These are phyloP conservation scores for Trachymyrmex septentrionalis DNA, from an alignment of 1,140 invertebrate genomes.

Conservation along the genomic window DNA sequence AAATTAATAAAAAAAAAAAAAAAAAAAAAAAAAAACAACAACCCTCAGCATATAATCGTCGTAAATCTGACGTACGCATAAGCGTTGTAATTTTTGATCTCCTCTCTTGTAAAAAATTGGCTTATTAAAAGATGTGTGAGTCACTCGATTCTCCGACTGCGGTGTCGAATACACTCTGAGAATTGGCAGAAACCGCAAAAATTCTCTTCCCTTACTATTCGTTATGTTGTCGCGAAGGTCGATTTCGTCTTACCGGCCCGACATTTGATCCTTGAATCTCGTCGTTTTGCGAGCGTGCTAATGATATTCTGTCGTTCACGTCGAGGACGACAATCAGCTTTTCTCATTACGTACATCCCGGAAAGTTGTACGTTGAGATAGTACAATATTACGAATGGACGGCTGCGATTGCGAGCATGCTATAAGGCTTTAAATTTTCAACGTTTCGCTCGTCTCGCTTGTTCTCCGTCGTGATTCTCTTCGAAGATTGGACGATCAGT, in stretches of 20 bases:
- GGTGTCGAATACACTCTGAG: neutral
- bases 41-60: neutral
- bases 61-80: conserved; percentile 46
- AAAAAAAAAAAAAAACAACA: conserved; percentile 20
- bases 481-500: conserved; percentile 9
- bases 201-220: neutral
- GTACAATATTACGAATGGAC: neutral
- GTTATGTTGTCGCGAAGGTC: conserved; percentile 13
- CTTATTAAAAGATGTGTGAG: conserved; percentile 13
- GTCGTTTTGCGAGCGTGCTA: conserved; percentile 21
- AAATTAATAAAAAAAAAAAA: conserved; percentile 42
- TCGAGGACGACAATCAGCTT: conserved; percentile 35
- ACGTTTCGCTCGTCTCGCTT: conserved; percentile 30
- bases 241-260: neutral
- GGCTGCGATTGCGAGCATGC: conserved; percentile 39
- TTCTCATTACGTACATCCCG: conserved; percentile 27
- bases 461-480: neutral
- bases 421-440: conserved; percentile 5
- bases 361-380: neutral
- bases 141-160: neutral
- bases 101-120: conserved; percentile 27
- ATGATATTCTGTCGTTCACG: conserved; percentile 39
- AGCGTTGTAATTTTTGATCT: conserved; percentile 1
- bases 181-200: conserved; percentile 28
- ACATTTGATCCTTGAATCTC: conserved; percentile 34